A percentile compares a stretch with the other conserved stretches of the same genome.
Evolutionary conservation across 2,113 vertebrate genomes (phyloP).

Genomic region (Campylomormyrus numenius): DNA sequence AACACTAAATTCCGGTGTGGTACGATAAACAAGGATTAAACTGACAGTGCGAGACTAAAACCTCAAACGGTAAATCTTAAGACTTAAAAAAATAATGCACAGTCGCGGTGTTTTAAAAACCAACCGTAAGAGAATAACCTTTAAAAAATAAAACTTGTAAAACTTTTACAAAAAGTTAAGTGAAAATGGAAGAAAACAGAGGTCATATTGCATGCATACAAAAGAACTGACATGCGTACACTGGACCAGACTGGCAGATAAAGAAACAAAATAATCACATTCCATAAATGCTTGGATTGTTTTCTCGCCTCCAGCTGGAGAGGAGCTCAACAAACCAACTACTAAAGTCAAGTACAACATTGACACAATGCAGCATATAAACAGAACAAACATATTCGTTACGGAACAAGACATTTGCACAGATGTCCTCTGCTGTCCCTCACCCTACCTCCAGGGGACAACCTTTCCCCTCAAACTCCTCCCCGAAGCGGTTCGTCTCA

Average conservation of each 20-base stretch:
- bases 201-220: background rate
- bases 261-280: background rate
- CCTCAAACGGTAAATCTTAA: slow-evolving; percentile 23
- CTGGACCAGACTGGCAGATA: background rate
- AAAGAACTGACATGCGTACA: slow-evolving; percentile 18
- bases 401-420: background rate
- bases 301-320: background rate
- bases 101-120: slow-evolving; percentile 52
- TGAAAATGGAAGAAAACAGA: slow-evolving; percentile 30
- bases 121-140: slow-evolving; percentile 38
- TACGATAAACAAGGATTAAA: slow-evolving; percentile 29
- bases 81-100: slow-evolving; percentile 51
- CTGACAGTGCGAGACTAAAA: slow-evolving; percentile 22
- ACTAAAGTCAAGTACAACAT: background rate
- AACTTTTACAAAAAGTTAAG: slow-evolving; percentile 74
- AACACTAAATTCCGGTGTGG: background rate
- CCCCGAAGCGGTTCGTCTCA: slow-evolving; percentile 56
- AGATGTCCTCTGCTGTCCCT: background rate
- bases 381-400: background rate
- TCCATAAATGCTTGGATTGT: background rate
- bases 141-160: slow-evolving; percentile 36
- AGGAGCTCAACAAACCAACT: background rate
- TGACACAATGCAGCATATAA: slow-evolving; percentile 9
- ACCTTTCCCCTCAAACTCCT: slow-evolving; percentile 56
- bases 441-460: slow-evolving; percentile 62